Evolutionary conservation across 2,888 invertebrate genomes (phyloP).

Genomic region (Flexamia atlantica): DNA sequence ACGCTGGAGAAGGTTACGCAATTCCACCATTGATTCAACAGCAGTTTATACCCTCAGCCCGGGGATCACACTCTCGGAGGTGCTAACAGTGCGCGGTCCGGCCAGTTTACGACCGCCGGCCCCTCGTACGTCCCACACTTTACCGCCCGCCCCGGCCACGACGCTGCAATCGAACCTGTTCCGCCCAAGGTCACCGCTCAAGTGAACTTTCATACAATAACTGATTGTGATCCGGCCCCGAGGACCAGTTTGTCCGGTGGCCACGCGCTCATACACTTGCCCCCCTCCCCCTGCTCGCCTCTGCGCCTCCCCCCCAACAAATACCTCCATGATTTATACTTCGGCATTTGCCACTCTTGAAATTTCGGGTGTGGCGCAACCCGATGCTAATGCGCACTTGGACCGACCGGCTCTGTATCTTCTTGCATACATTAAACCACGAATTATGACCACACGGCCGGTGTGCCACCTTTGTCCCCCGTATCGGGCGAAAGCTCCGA

Average conservation of each 20-base stretch:
- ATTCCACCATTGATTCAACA: no score
- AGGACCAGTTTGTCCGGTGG: slow-evolving; percentile 60
- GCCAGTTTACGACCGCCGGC: slow-evolving; percentile 8
- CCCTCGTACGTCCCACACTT: slow-evolving; percentile 53
- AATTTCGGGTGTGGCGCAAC: slow-evolving; percentile 56
- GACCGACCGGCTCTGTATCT: slow-evolving; percentile 20
- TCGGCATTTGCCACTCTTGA: slow-evolving; percentile 57
- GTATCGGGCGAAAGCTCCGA: slow-evolving; percentile 1
- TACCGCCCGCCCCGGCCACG: slow-evolving; percentile 14
- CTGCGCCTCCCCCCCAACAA: slow-evolving; percentile 19
- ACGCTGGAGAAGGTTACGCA: no score
- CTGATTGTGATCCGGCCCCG: slow-evolving; percentile 58
- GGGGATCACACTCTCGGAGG: no score
- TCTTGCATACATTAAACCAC: slow-evolving; percentile 52
- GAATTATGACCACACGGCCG: not conserved
- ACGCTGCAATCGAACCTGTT: slow-evolving; percentile 56
- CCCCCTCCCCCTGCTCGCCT: slow-evolving; percentile 4
- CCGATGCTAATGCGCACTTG: slow-evolving; percentile 43
- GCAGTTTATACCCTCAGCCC: no score
- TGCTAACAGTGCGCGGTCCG: slow-evolving; percentile 24
- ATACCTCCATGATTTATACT: slow-evolving; percentile 56
- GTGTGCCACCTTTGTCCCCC: slow-evolving; percentile 30
- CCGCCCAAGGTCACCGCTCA: slow-evolving; percentile 37
- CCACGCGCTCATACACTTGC: slow-evolving; percentile 47
- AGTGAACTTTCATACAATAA: slow-evolving; percentile 59